A percentile compares a stretch with the other conserved stretches of the same genome.
phyloP scores from a whole-genome alignment of 2,888 invertebrate genomes.

The Ormyrus labotus region DNA sequence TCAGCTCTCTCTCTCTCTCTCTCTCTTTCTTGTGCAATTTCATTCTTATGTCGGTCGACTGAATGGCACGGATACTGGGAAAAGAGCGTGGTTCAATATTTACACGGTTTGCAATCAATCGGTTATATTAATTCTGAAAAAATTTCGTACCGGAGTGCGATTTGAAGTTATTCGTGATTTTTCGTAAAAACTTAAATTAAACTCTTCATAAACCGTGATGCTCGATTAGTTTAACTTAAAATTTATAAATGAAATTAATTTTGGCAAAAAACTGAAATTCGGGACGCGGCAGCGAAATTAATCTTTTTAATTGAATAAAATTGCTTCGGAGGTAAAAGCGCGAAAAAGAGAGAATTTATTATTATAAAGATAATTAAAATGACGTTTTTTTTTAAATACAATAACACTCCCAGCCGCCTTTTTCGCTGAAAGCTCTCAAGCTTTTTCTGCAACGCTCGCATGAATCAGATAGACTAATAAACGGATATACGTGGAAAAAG shows the following conservation, averaged over 20 bases:
- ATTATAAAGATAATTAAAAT: neutral
- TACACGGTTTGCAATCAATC: conserved; percentile 30
- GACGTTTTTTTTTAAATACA: conserved; percentile 19
- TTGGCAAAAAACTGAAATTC: too few species aligned
- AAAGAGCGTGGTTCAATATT: conserved; percentile 30
- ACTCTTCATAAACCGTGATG: too few species aligned
- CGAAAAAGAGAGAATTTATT: too few species aligned
- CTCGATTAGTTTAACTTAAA: too few species aligned
- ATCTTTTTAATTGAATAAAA: neutral
- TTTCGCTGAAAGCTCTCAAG: neutral
- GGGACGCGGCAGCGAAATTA: neutral
- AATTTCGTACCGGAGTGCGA: neutral
- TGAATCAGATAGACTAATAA: conserved; percentile 16
- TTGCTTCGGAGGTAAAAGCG: too few species aligned
- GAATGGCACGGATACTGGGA: conserved; percentile 33
- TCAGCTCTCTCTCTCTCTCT: too few species aligned
- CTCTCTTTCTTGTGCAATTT: conserved; percentile 15
- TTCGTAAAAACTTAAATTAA: too few species aligned
- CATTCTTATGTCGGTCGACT: conserved; percentile 30
- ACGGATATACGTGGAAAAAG: neutral
- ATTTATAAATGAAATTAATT: too few species aligned
- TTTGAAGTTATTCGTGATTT: too few species aligned
- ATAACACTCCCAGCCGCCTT: neutral
- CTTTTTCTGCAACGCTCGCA: conserved; percentile 1
- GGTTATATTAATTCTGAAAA: conserved; percentile 15